Base-by-base conservation (phyloP, 1,140 invertebrate genomes). In the Anoplolepis gracilipes region DNA sequence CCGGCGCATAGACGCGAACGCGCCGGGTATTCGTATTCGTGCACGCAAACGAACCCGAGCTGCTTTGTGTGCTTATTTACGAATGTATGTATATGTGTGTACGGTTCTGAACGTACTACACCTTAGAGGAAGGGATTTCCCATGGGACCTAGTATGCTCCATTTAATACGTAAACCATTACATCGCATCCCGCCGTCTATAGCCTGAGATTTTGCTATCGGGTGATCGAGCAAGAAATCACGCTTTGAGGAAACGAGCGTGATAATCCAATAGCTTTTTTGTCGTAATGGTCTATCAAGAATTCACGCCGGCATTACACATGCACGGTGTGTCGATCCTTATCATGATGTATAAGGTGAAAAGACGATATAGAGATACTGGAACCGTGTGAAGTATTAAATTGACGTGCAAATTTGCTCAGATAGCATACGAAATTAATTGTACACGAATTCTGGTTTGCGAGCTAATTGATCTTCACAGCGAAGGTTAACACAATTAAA, bases 91-190 rank as follows among this genome's bases (percentile, higher is more conserved):
- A 49, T 6, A 13, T 49, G 7, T 67, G 22, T 28, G 61, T 62
- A 13, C 16, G 42, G 69, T n/a, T 22, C 55, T 11, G 53, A 42
- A 77, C 25, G 65, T 62, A 79, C 36, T 53, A 64, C n/a, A 49
- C 59, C 84, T 42, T 61, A 49, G 59, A 55, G 42, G 59, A 39
- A 49, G 67, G 55, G 39, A 78, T 19, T 82, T 55, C 86, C 65
- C 65, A 49, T 85, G 46, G 67, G 84, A 87, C 49, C 49, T 65
- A 49, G 65, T 49, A 78, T 78, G 85, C 78, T 86, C 79, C 87
- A 78, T 84, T 89, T 89, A 84, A 79, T 84, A 69, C 67, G 79
- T 55, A 72, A 86, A 76, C 85, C 55, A 81, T 85, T 57, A 82
- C 72, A 72, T 72, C 55, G 39, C 64, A 46, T 59, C 64, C 65